These are phyloP conservation scores for Melanchra persicariae DNA, from an alignment of 2,888 invertebrate genomes.

Conservation along the genomic window DNA sequence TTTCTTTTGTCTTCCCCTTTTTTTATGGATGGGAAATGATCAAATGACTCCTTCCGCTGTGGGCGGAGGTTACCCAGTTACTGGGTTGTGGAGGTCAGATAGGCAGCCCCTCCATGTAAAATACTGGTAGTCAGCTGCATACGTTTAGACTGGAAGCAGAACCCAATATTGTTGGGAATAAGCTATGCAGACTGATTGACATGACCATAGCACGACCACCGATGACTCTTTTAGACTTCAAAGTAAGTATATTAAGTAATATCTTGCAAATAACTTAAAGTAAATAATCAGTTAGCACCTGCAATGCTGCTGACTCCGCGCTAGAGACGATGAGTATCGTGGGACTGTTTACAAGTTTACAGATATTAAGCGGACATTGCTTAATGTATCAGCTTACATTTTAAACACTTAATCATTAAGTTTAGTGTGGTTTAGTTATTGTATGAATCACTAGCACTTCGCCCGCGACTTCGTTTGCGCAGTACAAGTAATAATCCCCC, in stretches of 20 bases:
- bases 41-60: no score
- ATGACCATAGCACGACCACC: no score
- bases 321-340: constrained; percentile 67
- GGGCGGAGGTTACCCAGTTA: no score
- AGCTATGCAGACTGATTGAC: no score
- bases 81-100: no score
- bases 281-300: constrained; percentile 71
- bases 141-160: no score
- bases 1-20: no score
- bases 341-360: constrained; percentile 69
- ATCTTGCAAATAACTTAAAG: constrained; percentile 35
- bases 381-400: constrained; percentile 52
- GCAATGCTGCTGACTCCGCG: constrained; percentile 72
- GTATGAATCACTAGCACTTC: neutral
- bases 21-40: no score
- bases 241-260: constrained; percentile 3
- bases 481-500: no score
- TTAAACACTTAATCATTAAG: constrained; percentile 18
- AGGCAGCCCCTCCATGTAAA: no score
- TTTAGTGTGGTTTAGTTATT: constrained; percentile 2
- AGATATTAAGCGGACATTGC: constrained; percentile 38
- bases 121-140: no score
- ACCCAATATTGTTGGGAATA: no score
- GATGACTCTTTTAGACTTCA: neutral
- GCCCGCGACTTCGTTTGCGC: neutral